A percentile compares a stretch with the other conserved stretches of the same genome.
These are phyloP conservation scores for Agrypnia vestita DNA, from an alignment of 1,140 invertebrate genomes.

Conservation along the genomic window DNA sequence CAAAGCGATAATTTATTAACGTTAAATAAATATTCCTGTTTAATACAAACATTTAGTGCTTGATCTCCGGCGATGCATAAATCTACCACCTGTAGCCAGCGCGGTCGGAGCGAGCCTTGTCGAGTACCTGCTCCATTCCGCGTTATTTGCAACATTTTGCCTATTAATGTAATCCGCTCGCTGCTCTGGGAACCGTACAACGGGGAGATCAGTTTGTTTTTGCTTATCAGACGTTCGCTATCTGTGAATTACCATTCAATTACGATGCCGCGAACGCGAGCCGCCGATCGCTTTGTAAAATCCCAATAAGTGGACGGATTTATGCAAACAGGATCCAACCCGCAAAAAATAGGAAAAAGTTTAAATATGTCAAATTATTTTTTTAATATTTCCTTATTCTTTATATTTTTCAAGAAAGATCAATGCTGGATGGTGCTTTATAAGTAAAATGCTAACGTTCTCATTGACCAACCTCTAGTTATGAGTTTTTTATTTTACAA, in stretches of 20 bases:
- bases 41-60: not conserved
- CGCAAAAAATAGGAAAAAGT: too few species aligned
- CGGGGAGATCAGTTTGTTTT: slow-evolving; percentile 24
- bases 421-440: too few species aligned
- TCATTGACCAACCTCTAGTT: too few species aligned
- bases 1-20: slow-evolving; percentile 2
- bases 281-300: not conserved
- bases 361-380: too few species aligned
- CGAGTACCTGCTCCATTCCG: slow-evolving; percentile 10
- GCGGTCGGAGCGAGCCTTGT: not conserved
- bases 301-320: too few species aligned
- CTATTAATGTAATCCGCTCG: slow-evolving; percentile 32
- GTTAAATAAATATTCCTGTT: slow-evolving; percentile 22
- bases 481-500: too few species aligned
- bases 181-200: not conserved
- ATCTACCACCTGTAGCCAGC: slow-evolving; percentile 17
- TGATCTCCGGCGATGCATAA: not conserved
- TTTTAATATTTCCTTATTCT: too few species aligned
- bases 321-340: too few species aligned
- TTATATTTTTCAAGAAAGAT: too few species aligned
- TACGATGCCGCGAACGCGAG: not conserved
- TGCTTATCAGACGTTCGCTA: slow-evolving; percentile 17
- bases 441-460: too few species aligned
- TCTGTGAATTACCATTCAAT: slow-evolving; percentile 27
- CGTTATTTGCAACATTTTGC: slow-evolving; percentile 24